phyloP scores from a whole-genome alignment of 2,888 invertebrate species.

The Zaprionus bogoriensis region DNA sequence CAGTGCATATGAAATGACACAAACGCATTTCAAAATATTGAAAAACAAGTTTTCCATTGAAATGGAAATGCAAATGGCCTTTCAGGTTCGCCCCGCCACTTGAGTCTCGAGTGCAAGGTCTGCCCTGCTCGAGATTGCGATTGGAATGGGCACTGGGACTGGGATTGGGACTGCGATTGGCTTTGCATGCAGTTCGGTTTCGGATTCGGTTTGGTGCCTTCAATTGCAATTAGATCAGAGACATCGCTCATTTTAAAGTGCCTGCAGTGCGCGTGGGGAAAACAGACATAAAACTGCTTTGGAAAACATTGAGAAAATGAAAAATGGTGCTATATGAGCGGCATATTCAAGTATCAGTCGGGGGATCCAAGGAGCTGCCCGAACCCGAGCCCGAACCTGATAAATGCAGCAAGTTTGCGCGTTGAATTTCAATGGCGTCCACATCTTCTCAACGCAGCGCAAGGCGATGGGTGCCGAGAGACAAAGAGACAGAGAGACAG shows the following conservation, averaged over 20 bases:
- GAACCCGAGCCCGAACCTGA: constrained; percentile 61
- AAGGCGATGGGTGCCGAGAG: constrained; percentile 61
- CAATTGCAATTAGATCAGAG: constrained; percentile 65
- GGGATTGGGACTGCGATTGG: constrained; percentile 1
- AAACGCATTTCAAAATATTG: constrained; percentile 61
- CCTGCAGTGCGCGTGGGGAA: constrained; percentile 20
- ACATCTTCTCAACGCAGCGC: constrained; percentile 19
- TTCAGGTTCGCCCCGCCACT: constrained; percentile 36
- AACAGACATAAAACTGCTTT: constrained; percentile 53
- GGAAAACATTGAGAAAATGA: constrained; percentile 55
- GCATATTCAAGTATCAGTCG: constrained; percentile 49
- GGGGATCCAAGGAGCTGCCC: constrained; percentile 27
- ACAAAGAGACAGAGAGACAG: too few relatives aligned
- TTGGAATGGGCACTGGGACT: background rate
- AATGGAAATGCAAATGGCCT: constrained; percentile 31
- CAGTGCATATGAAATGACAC: constrained; percentile 21
- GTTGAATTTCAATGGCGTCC: constrained; percentile 79
- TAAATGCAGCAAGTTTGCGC: constrained; percentile 79
- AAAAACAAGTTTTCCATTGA: constrained; percentile 59
- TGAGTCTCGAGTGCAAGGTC: constrained; percentile 62
- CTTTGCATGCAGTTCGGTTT: background rate
- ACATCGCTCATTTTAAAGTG: constrained; percentile 70
- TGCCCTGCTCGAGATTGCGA: background rate
- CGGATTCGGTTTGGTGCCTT: constrained; percentile 13
- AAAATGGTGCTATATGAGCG: constrained; percentile 59